A percentile compares a stretch with the other conserved stretches of the same genome.
phyloP scores from a whole-genome alignment of 2,113 vertebrate genomes.

The Noturus placidus region DNA sequence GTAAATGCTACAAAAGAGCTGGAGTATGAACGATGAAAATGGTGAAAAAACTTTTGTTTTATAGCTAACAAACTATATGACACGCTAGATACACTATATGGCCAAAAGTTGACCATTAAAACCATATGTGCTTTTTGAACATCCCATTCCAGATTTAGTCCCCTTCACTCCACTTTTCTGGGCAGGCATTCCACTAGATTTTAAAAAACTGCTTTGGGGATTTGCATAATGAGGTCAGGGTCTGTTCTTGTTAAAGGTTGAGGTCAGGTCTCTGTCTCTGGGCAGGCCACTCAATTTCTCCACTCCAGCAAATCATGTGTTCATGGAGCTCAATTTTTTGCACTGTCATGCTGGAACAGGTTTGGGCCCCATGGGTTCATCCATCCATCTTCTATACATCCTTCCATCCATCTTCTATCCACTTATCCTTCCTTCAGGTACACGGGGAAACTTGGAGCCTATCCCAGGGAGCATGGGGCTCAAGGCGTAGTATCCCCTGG shows the following conservation, averaged over 20 bases:
- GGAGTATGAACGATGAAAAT: neutral
- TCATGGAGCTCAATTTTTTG: neutral
- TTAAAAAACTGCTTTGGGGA: neutral
- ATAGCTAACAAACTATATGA: neutral
- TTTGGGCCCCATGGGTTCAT: neutral
- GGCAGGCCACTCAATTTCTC: neutral
- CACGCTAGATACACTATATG: neutral
- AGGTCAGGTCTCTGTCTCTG: neutral
- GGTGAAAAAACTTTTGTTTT: neutral
- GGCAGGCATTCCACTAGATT: neutral
- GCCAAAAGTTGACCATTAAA: neutral
- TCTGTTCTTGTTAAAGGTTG: neutral
- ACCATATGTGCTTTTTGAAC: neutral
- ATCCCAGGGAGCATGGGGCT: no score
- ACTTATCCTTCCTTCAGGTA: no score
- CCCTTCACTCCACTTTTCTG: neutral
- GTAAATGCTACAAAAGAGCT: neutral
- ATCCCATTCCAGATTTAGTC: neutral
- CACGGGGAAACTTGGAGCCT: no score
- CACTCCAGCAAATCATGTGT: neutral
- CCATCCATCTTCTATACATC: no score
- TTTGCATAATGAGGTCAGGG: neutral
- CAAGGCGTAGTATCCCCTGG: no score
- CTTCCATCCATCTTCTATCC: no score
- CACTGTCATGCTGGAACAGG: neutral